Evolutionary conservation across 2,797 vertebrate species (phyloP).

Genomic region (Chrysocyon brachyurus): DNA sequence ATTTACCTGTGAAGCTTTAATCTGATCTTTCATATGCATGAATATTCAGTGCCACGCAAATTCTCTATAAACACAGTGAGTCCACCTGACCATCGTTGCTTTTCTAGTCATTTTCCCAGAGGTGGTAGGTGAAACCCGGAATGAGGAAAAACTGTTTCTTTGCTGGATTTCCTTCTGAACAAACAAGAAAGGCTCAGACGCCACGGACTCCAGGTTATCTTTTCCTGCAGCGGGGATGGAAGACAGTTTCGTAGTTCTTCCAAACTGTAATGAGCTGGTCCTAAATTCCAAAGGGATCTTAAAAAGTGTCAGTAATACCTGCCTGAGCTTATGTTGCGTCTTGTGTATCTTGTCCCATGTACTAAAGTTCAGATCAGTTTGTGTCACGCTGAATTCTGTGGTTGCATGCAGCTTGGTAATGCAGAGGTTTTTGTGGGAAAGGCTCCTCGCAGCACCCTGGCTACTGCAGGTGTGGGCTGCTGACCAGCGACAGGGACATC

Average conservation of each 20-base stretch:
- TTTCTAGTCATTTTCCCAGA: background rate
- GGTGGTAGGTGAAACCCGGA: background rate
- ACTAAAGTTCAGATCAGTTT: background rate
- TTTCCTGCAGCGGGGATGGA: background rate
- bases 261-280: background rate
- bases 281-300: background rate
- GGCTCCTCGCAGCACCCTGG: fast-evolving
- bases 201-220: background rate
- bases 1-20: background rate
- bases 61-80: background rate
- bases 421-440: background rate
- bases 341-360: background rate
- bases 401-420: fast-evolving
- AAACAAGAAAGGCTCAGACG: background rate
- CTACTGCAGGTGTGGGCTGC: background rate
- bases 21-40: background rate
- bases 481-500: fast-evolving
- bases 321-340: background rate
- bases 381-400: background rate
- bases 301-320: background rate
- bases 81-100: background rate
- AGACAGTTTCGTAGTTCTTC: background rate
- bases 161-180: background rate
- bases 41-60: background rate
- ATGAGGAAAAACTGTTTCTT: background rate